These are phyloP conservation scores for Ptychobarbus kaznakovi DNA, from an alignment of 2,797 vertebrate genomes.

Conservation along the genomic window DNA sequence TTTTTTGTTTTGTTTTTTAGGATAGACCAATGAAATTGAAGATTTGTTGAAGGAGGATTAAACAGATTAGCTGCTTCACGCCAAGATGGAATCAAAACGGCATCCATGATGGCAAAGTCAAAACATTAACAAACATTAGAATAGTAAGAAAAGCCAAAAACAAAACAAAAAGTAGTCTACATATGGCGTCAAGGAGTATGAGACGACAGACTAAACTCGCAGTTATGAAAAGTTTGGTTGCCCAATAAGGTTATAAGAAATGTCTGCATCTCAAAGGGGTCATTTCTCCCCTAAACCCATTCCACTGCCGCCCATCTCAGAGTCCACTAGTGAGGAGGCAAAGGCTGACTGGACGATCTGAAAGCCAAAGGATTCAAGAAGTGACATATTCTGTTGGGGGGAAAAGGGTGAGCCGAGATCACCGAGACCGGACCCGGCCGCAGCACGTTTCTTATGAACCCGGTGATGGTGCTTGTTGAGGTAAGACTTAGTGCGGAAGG, in stretches of 20 bases:
- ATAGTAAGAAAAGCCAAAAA: slow-evolving; percentile 28
- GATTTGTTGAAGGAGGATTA: slow-evolving; percentile 20
- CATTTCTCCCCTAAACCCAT: slow-evolving; percentile 94
- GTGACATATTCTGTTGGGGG: slow-evolving; percentile 99
- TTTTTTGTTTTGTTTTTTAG: background rate
- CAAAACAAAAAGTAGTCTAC: slow-evolving; percentile 49
- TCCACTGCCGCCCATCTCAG: slow-evolving; percentile 91
- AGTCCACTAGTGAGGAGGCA: slow-evolving; percentile 94
- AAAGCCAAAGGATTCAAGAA: slow-evolving; percentile 98
- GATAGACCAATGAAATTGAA: background rate
- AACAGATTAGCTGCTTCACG: slow-evolving; percentile 42
- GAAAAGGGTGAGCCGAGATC: slow-evolving; percentile 91
- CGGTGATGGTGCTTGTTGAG: slow-evolving; percentile 99
- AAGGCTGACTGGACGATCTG: slow-evolving; percentile 99
- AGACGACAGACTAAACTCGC: slow-evolving; percentile 40
- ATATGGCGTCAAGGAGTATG: slow-evolving; percentile 36
- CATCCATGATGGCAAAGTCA: slow-evolving; percentile 29
- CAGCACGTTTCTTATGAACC: slow-evolving; percentile 87
- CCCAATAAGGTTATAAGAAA: slow-evolving; percentile 23
- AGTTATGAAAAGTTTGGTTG: slow-evolving; percentile 42
- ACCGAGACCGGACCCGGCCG: slow-evolving; percentile 81
- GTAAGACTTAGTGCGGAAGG: slow-evolving; percentile 99
- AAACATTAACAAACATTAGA: slow-evolving; percentile 45
- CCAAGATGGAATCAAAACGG: slow-evolving; percentile 43
- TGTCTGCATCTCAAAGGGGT: slow-evolving; percentile 56